Percentiles rank a stretch among this genome's conserved stretches.
These are phyloP conservation scores for Microdon myrmicae DNA, from an alignment of 2,888 invertebrate species.

Conservation along the genomic window DNA sequence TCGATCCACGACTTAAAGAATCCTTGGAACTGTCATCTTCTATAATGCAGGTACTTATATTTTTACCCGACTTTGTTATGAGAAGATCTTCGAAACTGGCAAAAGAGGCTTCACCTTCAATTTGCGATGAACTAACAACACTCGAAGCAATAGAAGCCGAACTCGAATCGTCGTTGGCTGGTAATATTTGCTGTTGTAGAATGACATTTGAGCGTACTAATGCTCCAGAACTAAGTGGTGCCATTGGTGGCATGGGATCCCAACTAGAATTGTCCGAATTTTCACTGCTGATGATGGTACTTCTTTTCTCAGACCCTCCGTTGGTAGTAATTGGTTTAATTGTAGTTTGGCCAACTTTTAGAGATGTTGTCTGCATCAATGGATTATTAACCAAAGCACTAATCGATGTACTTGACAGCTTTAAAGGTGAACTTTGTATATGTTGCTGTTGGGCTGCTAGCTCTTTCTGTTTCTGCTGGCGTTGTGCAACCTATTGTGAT, in stretches of 20 bases:
- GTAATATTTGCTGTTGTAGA: constrained; percentile 32
- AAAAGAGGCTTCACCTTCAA: constrained; percentile 71
- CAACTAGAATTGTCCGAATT: constrained; percentile 57
- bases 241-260: constrained; percentile 64
- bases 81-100: constrained; percentile 74
- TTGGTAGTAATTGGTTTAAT: constrained; percentile 62
- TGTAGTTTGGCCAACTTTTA: constrained; percentile 66
- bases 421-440: constrained; percentile 58
- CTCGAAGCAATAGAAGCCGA: constrained; percentile 71
- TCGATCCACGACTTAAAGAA: constrained; percentile 55
- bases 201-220: constrained; percentile 39
- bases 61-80: constrained; percentile 67
- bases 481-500: constrained; percentile 72
- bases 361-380: constrained; percentile 62
- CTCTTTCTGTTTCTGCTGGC: constrained; percentile 74
- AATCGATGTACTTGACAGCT: constrained; percentile 62
- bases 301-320: constrained; percentile 61
- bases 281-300: constrained; percentile 50
- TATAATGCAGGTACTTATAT: constrained; percentile 57
- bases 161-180: constrained; percentile 59
- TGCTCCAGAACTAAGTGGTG: constrained; percentile 62
- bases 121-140: constrained; percentile 66
- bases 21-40: constrained; percentile 72
- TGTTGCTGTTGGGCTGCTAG: constrained; percentile 67
- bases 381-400: constrained; percentile 65